Evolutionary conservation across 2,797 vertebrate species (phyloP), one percentile per base, ranked within the genome.

Genomic region (Poecilia picta): DNA sequence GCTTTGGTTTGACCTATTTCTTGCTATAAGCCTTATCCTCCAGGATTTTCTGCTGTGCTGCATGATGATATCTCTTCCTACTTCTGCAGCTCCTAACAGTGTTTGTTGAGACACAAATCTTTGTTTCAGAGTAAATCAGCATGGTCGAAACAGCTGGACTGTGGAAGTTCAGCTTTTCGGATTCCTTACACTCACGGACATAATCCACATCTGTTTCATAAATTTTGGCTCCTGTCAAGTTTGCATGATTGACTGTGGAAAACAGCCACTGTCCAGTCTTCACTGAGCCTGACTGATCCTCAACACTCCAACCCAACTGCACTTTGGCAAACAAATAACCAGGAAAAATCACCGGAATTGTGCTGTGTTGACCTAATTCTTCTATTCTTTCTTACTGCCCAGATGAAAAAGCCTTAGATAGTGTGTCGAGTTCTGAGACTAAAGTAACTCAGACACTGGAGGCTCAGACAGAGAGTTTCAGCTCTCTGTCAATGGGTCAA

Each of bases 401-500:
- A 96, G 96, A 97, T 97, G 93, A 95, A 92, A 95, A 92, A 95
- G 93, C 93, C 94, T 86, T 98, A 97, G 96, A 90, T 97, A 97
- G 91, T 79, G 86, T 91, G 87, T 86, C 88, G 33, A 95, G 89
- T 94, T 90, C 94, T 92, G 96, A 86, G 82, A 68, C 88, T 85
- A 51, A 87, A 73, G 57, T 92, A 57, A 85, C 76, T 89, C 84
- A 90, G 77, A 88, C 72, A 47, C 75, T 71, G 87, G 85, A 90
- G 79, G 73, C 84, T 87, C 81, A 79, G 41, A 76, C 75, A 90
- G 85, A 94, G 95, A 92, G 75, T 85, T 94, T 95, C 89, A 91
- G 93, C 93, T 83, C 95, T 89, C 90, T 93, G 81, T 89, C 84
- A 3, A 62, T 71, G 77, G 86, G 72, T 80, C 84, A 88, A 49